Percentiles rank a stretch among this genome's conserved stretches.
These are phyloP conservation scores for Myotis findleyi DNA, from an alignment of 2,797 vertebrate species.

Conservation along the genomic window DNA sequence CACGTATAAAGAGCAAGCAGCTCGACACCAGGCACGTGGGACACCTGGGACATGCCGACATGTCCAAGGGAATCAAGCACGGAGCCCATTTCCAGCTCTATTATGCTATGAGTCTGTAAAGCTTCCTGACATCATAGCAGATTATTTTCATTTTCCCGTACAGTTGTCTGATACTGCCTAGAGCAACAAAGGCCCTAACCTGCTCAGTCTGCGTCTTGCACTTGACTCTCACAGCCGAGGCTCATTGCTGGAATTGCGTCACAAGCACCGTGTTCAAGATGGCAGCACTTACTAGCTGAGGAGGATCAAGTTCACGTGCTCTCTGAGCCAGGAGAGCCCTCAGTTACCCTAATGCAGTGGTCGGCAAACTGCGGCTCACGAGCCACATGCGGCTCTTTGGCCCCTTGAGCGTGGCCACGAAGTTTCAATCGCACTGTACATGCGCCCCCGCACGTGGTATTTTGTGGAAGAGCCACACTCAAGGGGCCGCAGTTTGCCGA, in stretches of 20 bases:
- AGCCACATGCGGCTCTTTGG: too few species aligned
- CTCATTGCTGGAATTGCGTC: not conserved
- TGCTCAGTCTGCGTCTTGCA: conserved; percentile 7
- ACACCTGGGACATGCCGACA: not conserved
- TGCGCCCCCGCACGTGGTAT: too few species aligned
- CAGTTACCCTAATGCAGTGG: not conserved
- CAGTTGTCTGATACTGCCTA: conserved; percentile 15
- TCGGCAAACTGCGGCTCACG: too few species aligned
- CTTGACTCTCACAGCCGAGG: not conserved
- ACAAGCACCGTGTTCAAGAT: not conserved
- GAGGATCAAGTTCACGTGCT: not conserved
- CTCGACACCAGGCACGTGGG: not conserved
- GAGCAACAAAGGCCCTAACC: not conserved
- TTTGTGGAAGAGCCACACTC: too few species aligned
- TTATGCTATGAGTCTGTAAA: conserved; percentile 10
- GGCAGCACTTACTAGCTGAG: not conserved
- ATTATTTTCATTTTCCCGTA: conserved; percentile 56
- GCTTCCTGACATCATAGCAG: conserved; percentile 41
- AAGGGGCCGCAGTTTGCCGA: too few species aligned
- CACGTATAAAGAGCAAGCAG: not conserved
- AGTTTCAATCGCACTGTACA: too few species aligned
- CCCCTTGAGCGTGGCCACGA: too few species aligned
- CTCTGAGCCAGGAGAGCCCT: not conserved
- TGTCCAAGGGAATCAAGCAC: not conserved
- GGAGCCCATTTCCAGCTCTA: not conserved